phyloP scores from a whole-genome alignment of 2,797 vertebrate genomes.

The Darevskia nairensis region DNA sequence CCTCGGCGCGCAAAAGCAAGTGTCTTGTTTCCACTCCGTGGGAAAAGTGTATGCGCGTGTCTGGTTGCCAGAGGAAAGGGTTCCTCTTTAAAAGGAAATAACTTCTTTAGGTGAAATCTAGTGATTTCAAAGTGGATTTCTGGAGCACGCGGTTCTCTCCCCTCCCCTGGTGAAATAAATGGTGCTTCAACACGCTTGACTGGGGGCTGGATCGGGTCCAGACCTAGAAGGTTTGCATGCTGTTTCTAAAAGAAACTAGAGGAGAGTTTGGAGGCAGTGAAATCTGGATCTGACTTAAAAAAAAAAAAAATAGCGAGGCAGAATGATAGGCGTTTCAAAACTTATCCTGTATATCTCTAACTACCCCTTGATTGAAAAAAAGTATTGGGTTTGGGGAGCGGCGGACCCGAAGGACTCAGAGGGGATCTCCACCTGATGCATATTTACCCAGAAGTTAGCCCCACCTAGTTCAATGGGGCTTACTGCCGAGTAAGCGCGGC shows the following conservation, averaged over 20 bases:
- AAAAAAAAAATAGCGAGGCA: background rate
- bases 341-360: no score
- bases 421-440: no score
- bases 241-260: background rate
- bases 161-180: background rate
- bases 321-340: background rate
- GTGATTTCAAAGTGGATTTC: background rate
- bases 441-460: background rate
- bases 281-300: background rate
- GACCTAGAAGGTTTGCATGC: background rate
- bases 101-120: background rate
- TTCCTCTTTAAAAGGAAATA: background rate
- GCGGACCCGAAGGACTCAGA: no score
- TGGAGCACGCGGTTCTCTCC: background rate
- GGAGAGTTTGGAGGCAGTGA: background rate
- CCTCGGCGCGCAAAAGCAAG: fast-evolving
- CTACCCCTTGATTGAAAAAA: background rate
- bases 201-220: background rate
- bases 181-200: background rate
- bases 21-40: background rate
- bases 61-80: background rate
- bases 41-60: fast-evolving
- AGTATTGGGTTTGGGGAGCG: background rate
- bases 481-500: background rate
- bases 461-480: background rate